Percentiles rank a stretch among this genome's conserved stretches.
These are phyloP conservation scores for Phragmatobia fuliginosa DNA, from an alignment of 2,888 invertebrate species.

Conservation along the genomic window DNA sequence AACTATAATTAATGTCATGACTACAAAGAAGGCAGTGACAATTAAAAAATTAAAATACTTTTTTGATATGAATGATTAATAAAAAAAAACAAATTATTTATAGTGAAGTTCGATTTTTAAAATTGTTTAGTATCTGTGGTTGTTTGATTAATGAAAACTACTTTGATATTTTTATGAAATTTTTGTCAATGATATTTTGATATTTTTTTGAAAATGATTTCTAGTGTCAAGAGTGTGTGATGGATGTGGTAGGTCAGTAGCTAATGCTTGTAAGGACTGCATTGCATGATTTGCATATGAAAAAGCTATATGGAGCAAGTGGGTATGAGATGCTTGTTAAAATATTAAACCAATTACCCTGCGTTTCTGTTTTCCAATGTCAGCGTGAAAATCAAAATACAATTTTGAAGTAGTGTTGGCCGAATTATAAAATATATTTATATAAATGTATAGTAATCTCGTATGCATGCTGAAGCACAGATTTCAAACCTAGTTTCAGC, in stretches of 20 bases:
- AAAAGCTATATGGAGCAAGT: not conserved
- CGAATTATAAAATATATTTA: slow-evolving; percentile 7
- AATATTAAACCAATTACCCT: slow-evolving; percentile 43
- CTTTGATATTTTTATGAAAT: too few relatives aligned
- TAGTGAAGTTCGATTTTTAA: too few relatives aligned
- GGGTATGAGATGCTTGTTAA: slow-evolving; percentile 8
- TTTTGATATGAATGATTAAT: too few relatives aligned
- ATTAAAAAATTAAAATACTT: too few relatives aligned
- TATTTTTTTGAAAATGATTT: not conserved
- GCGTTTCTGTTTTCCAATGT: slow-evolving; percentile 40
- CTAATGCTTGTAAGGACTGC: not conserved
- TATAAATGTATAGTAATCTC: not conserved
- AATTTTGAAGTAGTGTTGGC: slow-evolving; percentile 32
- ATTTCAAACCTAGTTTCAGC: too few relatives aligned
- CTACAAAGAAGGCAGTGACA: too few relatives aligned
- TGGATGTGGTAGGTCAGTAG: not conserved
- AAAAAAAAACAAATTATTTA: too few relatives aligned
- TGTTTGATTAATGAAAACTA: not conserved
- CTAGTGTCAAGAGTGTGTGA: too few relatives aligned
- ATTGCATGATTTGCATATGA: slow-evolving; percentile 5
- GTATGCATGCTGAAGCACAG: too few relatives aligned
- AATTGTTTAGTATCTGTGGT: not conserved
- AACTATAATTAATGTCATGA: too few relatives aligned
- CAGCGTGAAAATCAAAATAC: slow-evolving; percentile 44
- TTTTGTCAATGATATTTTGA: too few relatives aligned